These are phyloP conservation scores for Morpho achilles DNA, from an alignment of 2,888 invertebrate genomes.

Conservation along the genomic window DNA sequence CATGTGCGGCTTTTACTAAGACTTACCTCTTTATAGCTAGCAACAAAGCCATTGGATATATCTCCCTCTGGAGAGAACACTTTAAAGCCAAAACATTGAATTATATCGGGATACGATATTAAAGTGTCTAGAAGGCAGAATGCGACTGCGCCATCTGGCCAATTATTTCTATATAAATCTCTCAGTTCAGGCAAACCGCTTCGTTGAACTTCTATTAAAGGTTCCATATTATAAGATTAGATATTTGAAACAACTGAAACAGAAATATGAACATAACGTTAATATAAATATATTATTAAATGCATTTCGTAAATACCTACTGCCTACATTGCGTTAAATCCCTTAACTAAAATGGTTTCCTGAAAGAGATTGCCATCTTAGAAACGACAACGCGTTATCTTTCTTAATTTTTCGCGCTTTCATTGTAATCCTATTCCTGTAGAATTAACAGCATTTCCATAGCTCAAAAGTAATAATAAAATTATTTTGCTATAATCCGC, in stretches of 20 bases:
- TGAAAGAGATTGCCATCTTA: no score
- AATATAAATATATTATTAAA: no score
- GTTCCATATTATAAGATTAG: slow-evolving; percentile 22
- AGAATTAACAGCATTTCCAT: no score
- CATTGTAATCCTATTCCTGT: no score
- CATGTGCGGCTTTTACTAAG: no score
- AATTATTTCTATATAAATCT: slow-evolving; percentile 31
- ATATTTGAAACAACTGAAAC: background rate
- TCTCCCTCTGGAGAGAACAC: slow-evolving; percentile 41
- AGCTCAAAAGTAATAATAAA: no score
- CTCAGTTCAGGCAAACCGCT: slow-evolving; percentile 35
- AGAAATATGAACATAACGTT: background rate
- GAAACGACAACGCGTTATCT: no score
- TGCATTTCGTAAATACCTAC: no score
- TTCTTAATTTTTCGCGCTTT: no score
- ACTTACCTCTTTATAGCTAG: slow-evolving; percentile 15
- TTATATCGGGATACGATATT: slow-evolving; percentile 31
- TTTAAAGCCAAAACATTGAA: slow-evolving; percentile 31
- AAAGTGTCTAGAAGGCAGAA: slow-evolving; percentile 33
- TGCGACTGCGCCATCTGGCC: slow-evolving; percentile 35
- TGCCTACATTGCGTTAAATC: no score
- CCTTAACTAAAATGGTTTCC: no score
- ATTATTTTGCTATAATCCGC: no score
- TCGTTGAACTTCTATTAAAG: slow-evolving; percentile 31
- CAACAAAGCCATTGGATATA: slow-evolving; percentile 38